These are phyloP conservation scores for Ceyx erithaca DNA, from an alignment of 2,797 vertebrate species.

Conservation along the genomic window DNA sequence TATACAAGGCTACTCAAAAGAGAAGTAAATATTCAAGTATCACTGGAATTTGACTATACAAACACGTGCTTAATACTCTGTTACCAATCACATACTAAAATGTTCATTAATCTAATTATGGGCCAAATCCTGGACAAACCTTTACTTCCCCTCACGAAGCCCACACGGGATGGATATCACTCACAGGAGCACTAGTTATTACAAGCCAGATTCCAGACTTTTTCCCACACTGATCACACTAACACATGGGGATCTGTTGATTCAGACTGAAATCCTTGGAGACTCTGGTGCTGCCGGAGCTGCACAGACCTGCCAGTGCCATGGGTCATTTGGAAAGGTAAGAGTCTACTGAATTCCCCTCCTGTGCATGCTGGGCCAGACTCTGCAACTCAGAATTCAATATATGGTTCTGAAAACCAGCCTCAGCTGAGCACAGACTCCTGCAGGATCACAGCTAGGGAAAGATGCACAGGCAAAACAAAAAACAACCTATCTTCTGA, in stretches of 20 bases:
- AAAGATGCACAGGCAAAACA: not conserved
- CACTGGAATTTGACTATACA: not conserved
- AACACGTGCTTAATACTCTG: not conserved
- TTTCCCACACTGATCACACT: not conserved
- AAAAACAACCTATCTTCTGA: not conserved
- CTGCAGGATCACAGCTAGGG: not conserved
- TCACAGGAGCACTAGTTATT: not conserved
- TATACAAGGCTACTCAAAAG: not conserved
- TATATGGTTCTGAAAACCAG: not conserved
- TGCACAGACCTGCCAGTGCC: rapidly evolving
- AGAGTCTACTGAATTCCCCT: not conserved
- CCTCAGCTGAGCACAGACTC: not conserved
- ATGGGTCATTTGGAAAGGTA: not conserved
- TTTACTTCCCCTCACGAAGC: not conserved
- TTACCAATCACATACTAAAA: not conserved
- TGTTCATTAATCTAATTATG: not conserved
- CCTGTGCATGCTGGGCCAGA: not conserved
- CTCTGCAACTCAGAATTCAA: not conserved
- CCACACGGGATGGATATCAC: not conserved
- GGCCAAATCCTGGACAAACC: not conserved
- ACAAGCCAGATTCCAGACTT: not conserved
- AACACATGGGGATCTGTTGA: not conserved
- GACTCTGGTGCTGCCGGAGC: not conserved
- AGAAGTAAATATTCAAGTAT: not conserved
- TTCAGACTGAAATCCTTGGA: not conserved